A percentile compares a stretch with the other conserved stretches of the same genome.
Evolutionary conservation across 2,113 vertebrate genomes (phyloP).

Genomic region (Rhinogobius similis): DNA sequence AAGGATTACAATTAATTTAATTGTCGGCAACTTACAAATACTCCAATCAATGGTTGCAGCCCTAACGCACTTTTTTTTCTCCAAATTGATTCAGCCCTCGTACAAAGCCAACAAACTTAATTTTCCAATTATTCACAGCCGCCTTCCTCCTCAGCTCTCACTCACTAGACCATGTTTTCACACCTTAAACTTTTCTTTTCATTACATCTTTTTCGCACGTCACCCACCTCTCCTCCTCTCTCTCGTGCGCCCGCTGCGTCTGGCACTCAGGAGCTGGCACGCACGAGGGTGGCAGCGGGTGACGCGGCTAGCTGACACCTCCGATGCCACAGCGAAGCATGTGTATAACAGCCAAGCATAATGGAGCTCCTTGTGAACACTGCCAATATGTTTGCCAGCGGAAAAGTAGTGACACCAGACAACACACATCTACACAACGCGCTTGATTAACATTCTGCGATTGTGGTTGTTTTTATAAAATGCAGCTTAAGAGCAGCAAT

Average conservation of each 20-base stretch:
- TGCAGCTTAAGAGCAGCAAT: background rate
- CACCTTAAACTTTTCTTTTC: constrained; percentile 42
- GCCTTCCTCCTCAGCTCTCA: constrained; percentile 3
- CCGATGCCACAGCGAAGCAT: constrained; percentile 36
- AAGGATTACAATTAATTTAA: too few species aligned
- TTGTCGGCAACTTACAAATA: too few species aligned
- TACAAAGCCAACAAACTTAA: constrained; percentile 20
- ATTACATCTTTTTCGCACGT: constrained; percentile 32
- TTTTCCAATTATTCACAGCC: constrained; percentile 43
- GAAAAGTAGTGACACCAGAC: constrained; percentile 34
- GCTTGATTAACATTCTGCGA: background rate
- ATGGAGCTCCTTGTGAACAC: constrained; percentile 43
- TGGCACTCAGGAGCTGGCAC: constrained; percentile 61
- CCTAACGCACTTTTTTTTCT: background rate
- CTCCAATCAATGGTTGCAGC: too few species aligned
- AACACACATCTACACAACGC: constrained; percentile 9
- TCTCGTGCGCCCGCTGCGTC: constrained; percentile 41
- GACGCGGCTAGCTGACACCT: constrained; percentile 51
- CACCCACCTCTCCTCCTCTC: constrained; percentile 21
- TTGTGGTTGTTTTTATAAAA: background rate
- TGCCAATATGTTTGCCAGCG: constrained; percentile 43
- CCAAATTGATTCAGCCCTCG: background rate
- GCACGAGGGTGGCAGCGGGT: constrained; percentile 42
- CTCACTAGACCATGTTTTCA: constrained; percentile 23
- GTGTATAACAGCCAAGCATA: constrained; percentile 42